Evolutionary conservation across 2,797 vertebrate genomes (phyloP).

Genomic region (Karalla daura): DNA sequence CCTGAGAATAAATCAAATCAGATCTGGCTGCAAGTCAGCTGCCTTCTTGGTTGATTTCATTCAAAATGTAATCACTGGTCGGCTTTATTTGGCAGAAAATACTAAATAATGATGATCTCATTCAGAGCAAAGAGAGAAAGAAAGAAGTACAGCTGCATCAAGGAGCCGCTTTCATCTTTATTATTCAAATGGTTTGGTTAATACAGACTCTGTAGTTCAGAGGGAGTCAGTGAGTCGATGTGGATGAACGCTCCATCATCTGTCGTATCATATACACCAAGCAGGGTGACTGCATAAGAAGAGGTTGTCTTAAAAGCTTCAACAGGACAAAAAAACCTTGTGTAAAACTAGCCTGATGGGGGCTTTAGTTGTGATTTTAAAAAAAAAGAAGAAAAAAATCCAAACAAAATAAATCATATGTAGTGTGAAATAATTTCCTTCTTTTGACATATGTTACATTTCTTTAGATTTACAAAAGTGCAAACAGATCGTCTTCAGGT

Average conservation of each 20-base stretch:
- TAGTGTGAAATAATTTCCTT: conserved; percentile 63
- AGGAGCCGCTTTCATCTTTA: conserved; percentile 80
- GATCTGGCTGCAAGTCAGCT: too few relatives aligned
- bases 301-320: conserved; percentile 67
- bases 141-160: conserved; percentile 37
- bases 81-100: neutral
- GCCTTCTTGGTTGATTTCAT: neutral
- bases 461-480: conserved; percentile 81
- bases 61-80: conserved; percentile 1
- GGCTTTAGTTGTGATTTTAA: conserved; percentile 45
- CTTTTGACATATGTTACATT: conserved; percentile 73
- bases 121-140: neutral
- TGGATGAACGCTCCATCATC: conserved; percentile 76
- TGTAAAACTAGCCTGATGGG: conserved; percentile 49
- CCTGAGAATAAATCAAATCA: too few relatives aligned
- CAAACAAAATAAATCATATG: conserved; percentile 25
- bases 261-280: conserved; percentile 82
- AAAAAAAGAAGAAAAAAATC: conserved; percentile 5
- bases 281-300: conserved; percentile 82
- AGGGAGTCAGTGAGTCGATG: conserved; percentile 70
- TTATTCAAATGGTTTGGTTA: conserved; percentile 79
- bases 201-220: conserved; percentile 77
- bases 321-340: conserved; percentile 64
- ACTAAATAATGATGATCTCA: neutral
- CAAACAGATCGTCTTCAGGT: conserved; percentile 72